Conservation (phyloP, 2,113 vertebrate genomes). For the Leuciscus idus region DNA sequence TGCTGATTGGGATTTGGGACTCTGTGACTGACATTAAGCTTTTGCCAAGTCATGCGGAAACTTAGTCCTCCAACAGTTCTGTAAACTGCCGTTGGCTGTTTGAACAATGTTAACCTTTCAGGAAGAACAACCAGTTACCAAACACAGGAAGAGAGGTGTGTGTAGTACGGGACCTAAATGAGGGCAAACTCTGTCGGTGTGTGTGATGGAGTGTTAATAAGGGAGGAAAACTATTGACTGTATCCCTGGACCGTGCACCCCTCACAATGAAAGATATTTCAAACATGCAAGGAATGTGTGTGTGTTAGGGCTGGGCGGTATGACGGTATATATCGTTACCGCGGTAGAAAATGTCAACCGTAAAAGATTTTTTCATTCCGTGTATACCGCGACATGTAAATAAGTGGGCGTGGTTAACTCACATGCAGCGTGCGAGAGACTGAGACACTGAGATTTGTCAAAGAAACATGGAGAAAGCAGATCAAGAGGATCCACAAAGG, state of each 20-base stretch:
- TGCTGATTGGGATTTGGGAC: not conserved
- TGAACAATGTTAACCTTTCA: not conserved
- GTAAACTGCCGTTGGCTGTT: not conserved
- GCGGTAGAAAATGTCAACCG: no score
- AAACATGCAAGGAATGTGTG: constrained; percentile 43
- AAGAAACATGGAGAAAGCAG: no score
- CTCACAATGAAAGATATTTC: constrained; percentile 48
- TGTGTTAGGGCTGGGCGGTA: no score
- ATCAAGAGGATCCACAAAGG: no score
- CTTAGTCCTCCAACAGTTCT: not conserved
- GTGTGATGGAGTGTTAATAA: not conserved
- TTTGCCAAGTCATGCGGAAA: constrained; percentile 11
- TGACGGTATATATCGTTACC: no score
- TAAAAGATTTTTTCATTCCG: no score
- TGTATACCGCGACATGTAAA: no score
- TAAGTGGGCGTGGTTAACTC: no score
- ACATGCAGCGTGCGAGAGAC: no score
- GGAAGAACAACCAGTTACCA: not conserved
- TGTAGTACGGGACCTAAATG: not conserved
- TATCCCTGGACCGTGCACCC: not conserved
- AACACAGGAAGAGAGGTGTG: constrained; percentile 28
- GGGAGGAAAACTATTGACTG: not conserved
- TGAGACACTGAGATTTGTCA: no score
- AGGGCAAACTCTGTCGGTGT: not conserved
- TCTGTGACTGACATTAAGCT: constrained; percentile 12